These are phyloP conservation scores for Rhinogobius similis DNA, from an alignment of 2,113 vertebrate species.

Conservation along the genomic window DNA sequence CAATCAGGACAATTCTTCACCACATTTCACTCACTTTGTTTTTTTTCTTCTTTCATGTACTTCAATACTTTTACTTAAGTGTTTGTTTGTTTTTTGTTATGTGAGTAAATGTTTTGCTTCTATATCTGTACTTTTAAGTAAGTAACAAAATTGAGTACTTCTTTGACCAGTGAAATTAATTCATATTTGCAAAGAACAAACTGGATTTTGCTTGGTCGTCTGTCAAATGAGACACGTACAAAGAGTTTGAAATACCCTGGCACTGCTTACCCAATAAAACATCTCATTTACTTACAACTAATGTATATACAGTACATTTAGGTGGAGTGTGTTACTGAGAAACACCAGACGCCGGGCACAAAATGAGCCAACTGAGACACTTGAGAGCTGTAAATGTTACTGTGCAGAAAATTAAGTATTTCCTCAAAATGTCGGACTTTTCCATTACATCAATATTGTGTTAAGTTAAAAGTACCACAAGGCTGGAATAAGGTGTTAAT, in stretches of 20 bases:
- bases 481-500: background rate
- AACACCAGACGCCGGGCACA: background rate
- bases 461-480: background rate
- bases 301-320: background rate
- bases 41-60: no score
- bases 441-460: background rate
- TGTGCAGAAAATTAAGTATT: background rate
- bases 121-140: no score
- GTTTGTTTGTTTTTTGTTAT: no score
- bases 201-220: no score
- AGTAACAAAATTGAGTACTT: no score
- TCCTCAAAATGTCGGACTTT: slow-evolving; percentile 5
- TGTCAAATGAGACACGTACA: no score
- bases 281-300: background rate
- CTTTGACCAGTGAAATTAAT: no score
- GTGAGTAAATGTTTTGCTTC: no score
- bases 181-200: no score
- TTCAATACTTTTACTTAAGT: no score
- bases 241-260: background rate
- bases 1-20: no score
- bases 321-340: background rate
- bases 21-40: no score
- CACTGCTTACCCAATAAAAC: background rate
- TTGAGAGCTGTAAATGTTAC: slow-evolving; percentile 5
- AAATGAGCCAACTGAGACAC: background rate